Evolutionary conservation across 2,888 invertebrate genomes (phyloP).

Genomic region (Erannis defoliaria): DNA sequence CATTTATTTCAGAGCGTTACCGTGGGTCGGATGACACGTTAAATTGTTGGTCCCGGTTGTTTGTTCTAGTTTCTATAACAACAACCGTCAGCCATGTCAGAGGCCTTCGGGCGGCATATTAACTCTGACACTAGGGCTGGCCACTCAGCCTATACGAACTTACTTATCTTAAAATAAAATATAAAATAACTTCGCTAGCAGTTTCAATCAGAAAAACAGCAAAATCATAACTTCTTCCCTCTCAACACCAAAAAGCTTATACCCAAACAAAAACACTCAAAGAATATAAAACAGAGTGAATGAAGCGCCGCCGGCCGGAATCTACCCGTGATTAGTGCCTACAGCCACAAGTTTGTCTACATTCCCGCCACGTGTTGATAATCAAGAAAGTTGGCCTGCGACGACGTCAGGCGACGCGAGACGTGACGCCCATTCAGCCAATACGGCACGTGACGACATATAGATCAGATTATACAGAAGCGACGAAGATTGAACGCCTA

Average conservation of each 20-base stretch:
- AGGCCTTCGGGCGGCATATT: no score
- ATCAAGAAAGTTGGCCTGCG: conserved; percentile 78
- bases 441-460: conserved; percentile 67
- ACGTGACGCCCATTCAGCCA: conserved; percentile 76
- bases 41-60: no score
- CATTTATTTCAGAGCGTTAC: no score
- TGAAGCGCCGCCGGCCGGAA: conserved; percentile 42
- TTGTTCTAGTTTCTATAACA: no score
- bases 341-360: conserved; percentile 53
- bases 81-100: no score
- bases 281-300: conserved; percentile 30
- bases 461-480: conserved; percentile 49
- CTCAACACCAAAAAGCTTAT: conserved; percentile 13
- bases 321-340: conserved; percentile 57
- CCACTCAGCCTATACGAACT: no score
- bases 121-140: no score
- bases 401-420: conserved; percentile 67
- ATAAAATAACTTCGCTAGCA: background rate
- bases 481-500: conserved; percentile 31
- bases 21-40: no score
- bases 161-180: background rate
- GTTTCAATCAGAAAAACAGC: background rate
- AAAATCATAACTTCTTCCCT: conserved; percentile 1
- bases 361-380: conserved; percentile 79
- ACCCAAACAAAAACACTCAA: conserved; percentile 36